These are phyloP conservation scores for human DNA, from an alignment of 2,113 vertebrate genomes.

Conservation along the genomic window DNA sequence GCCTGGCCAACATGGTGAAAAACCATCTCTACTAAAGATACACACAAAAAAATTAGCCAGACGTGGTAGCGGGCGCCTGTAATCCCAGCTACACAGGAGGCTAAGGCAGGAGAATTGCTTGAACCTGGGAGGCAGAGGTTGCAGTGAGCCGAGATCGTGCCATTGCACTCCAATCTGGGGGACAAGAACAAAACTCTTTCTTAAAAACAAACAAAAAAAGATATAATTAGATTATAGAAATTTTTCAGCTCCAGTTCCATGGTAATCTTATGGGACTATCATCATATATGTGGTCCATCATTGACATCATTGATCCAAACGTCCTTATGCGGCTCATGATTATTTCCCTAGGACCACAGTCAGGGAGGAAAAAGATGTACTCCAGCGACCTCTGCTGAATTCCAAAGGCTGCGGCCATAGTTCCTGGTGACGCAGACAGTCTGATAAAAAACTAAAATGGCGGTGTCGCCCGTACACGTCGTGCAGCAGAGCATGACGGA, in stretches of 20 bases:
- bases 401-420: not conserved
- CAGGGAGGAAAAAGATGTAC: not conserved
- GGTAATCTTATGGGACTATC: not conserved
- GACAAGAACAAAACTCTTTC: too few relatives aligned
- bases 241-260: not conserved
- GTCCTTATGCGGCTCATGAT: not conserved
- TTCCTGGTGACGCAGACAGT: not conserved
- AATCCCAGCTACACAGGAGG: too few relatives aligned
- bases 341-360: not conserved
- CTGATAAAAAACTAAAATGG: not conserved
- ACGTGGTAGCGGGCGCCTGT: too few relatives aligned
- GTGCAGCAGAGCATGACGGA: not conserved
- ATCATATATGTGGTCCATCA: not conserved
- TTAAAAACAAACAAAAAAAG: too few relatives aligned
- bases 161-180: too few relatives aligned
- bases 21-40: too few relatives aligned
- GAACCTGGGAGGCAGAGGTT: too few relatives aligned
- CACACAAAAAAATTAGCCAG: too few relatives aligned
- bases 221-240: not conserved
- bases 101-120: too few relatives aligned
- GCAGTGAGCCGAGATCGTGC: too few relatives aligned
- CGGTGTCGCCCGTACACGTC: fast-evolving
- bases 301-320: not conserved
- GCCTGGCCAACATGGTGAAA: too few relatives aligned
- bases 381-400: conserved; percentile 60